phyloP scores from a whole-genome alignment of 35 echinoderm and acorn worm genomes.

The Amphiura filiformis region DNA sequence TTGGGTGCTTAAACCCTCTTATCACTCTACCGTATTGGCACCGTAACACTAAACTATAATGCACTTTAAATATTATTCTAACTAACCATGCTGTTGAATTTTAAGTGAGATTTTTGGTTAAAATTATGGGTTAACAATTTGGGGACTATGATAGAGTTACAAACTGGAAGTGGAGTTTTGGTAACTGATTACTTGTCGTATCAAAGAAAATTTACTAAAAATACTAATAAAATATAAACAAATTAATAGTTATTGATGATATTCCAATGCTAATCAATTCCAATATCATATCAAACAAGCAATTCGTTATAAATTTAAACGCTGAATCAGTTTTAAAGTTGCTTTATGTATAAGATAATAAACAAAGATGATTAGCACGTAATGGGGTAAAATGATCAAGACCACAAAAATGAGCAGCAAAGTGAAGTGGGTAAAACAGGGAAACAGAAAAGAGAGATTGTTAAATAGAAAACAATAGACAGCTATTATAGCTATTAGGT shows the following conservation, averaged over 20 bases:
- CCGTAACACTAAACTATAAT: slow-evolving; percentile 7
- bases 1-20: background rate
- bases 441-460: background rate
- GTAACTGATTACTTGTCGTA: too few relatives aligned
- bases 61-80: slow-evolving; percentile 13
- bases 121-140: background rate
- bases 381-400: background rate
- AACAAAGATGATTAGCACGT: too few relatives aligned
- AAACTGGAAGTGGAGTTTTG: too few relatives aligned
- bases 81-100: slow-evolving; percentile 5
- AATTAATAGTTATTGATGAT: background rate
- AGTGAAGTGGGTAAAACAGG: background rate
- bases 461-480: background rate
- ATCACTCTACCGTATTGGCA: background rate
- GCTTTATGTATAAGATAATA: too few relatives aligned
- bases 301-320: background rate
- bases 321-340: too few relatives aligned
- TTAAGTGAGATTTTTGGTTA: slow-evolving; percentile 15
- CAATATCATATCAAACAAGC: background rate
- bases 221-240: too few relatives aligned
- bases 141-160: background rate
- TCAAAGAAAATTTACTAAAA: too few relatives aligned
- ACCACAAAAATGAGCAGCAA: background rate
- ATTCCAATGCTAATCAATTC: background rate
- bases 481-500: background rate